Base-by-base conservation (phyloP, 2,888 invertebrate species). In the Punctoribates punctum region DNA sequence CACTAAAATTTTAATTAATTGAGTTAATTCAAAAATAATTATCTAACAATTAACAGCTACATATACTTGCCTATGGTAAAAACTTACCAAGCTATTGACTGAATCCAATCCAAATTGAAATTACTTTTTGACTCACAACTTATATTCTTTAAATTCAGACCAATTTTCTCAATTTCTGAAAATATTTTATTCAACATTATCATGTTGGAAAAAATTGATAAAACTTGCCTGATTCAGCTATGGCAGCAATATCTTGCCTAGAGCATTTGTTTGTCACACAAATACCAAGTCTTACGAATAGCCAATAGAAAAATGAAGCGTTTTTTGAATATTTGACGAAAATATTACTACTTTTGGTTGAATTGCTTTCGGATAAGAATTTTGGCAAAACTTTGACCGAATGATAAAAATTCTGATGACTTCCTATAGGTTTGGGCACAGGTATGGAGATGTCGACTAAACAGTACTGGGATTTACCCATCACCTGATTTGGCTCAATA, bases 251-350 rank as follows among this genome's bases (percentile, higher is more conserved):
- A 29, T 78, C 78, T 0, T 73, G 25, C 6, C 34, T 11, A n/a
- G 75, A 48, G 25, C 78, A 78, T 17, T 72, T 78, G n/a, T 72
- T 62, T 27, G 77, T 75, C 25, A 72, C 73, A 46, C 78, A 78
- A 1, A 75, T 65, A 1, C 73, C 78, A 15, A 73, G 60, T 65
- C 78, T 46, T 13, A 77, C 34, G 15, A 46, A 72, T 5, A 75
- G 73, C 57, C 75, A 78, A 60, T 78, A 78, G 27, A 78, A 77
- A 38, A 38, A 67, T 38, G 67, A 67, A 17, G 38, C 67, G n/a
- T 67, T 20, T 2, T 38, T 38, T 67, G 67, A 23, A n/a, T 38
- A 38, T n/a, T n/a, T 67, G 3, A 11, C 13, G 20, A 67, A 67
- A 2, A 67, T 2, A 38, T 67, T 34, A 1, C 17, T 29, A 62